Evolutionary conservation across 2,797 vertebrate genomes (phyloP), one percentile per base, ranked within the genome.

Genomic region (Novumbra hubbsi): DNA sequence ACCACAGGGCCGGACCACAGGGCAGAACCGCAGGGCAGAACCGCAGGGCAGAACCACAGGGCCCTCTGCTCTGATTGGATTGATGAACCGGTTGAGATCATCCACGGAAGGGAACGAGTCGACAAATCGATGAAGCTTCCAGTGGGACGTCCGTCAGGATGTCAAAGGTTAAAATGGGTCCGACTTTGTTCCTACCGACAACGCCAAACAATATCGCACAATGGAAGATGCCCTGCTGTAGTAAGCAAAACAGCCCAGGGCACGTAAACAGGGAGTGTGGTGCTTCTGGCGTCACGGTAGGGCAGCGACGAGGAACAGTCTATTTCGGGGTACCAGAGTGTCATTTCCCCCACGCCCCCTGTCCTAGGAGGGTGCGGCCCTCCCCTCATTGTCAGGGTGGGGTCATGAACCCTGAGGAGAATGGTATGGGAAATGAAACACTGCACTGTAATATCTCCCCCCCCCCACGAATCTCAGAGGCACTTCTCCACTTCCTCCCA

Each of bases 261-360:
- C 57, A 60, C 32, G 57, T 27, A 60, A 19, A 24, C 57, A 16
- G 15, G 14, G 24, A 28, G 28, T 64, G 4, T 28, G 6, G 62
- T 64, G 27, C 27, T 17, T 2, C 62, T 32, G 62, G 62, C 6
- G 62, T 30, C 62, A 32, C 17, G 4, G 62, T 27, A 17, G 28
- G 27, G 62, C 15, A 16, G 12, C 15, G 6, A 28, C 19, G 62
- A 64, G 15, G 34, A n/a, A 38, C 32, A 67, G 32, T 38, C 65
- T 67, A 45, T 67, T 67, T 67, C 65, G 6, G 34, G 65, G 65
- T n/a, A 21, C 11, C 45, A n/a, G 32, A 66, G 65, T 38, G 65
- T 15, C 32, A 21, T 66, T 38, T n/a, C 64, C 28, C 64, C 34
- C 19, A 3, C 34, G 32, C 8, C 65, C 64, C 65, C 19, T 38